phyloP scores from a whole-genome alignment of 2,113 vertebrate genomes.

The Pagrus major region DNA sequence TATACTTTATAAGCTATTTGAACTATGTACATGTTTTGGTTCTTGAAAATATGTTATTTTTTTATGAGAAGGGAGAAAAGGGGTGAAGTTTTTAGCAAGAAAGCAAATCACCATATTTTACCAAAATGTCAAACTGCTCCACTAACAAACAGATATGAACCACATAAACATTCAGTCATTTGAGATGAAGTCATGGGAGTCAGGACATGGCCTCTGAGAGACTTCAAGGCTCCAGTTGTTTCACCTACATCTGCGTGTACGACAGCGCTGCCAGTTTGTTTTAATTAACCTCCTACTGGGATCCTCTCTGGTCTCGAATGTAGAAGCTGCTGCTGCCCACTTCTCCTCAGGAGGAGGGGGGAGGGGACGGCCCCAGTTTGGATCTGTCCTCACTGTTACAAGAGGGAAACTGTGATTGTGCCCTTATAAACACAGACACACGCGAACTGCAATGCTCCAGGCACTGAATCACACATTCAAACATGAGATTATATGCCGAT shows the following conservation, averaged over 20 bases:
- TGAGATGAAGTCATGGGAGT: too few species aligned
- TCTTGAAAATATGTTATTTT: too few species aligned
- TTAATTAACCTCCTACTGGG: constrained; percentile 66
- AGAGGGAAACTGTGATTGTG: neutral
- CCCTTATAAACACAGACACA: neutral
- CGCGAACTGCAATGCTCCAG: neutral
- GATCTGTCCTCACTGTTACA: neutral
- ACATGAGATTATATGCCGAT: neutral
- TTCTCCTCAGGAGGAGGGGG: neutral
- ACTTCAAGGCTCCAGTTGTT: constrained; percentile 43
- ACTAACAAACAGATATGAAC: neutral
- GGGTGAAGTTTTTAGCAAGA: neutral
- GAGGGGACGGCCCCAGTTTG: neutral
- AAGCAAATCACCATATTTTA: neutral
- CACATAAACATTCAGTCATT: neutral
- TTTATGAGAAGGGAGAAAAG: too few species aligned
- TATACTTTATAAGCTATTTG: too few species aligned
- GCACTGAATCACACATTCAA: neutral
- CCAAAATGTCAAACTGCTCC: neutral
- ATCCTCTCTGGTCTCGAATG: constrained; percentile 13
- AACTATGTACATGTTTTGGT: too few species aligned
- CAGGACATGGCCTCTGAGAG: too few species aligned
- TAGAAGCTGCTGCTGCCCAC: constrained; percentile 3
- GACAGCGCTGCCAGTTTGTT: constrained; percentile 53
- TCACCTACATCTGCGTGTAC: constrained; percentile 21